A percentile compares a stretch with the other conserved stretches of the same genome.
These are phyloP conservation scores for Eupithecia tripunctaria DNA, from an alignment of 2,888 invertebrate genomes.

Conservation along the genomic window DNA sequence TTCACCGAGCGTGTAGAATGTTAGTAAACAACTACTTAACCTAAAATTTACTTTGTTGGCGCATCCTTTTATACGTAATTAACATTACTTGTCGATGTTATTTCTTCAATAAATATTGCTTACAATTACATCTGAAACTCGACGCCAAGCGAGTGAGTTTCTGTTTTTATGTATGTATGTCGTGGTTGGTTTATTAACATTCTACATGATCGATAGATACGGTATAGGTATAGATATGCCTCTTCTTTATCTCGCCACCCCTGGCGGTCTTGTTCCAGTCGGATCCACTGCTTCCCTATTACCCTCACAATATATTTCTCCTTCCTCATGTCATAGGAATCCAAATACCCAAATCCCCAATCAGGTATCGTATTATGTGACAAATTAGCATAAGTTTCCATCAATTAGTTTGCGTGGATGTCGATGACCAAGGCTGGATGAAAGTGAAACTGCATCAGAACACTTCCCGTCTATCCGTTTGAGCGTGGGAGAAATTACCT, in stretches of 20 bases:
- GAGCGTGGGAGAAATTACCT: slow-evolving; percentile 61
- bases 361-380: slow-evolving; percentile 38
- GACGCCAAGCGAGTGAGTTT: no score
- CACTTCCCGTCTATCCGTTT: slow-evolving; percentile 61
- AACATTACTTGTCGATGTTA: no score
- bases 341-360: background rate
- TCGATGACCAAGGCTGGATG: slow-evolving; percentile 69
- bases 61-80: no score
- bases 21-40: no score
- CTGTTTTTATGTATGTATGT: no score
- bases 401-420: slow-evolving; percentile 57
- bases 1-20: no score
- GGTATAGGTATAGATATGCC: background rate
- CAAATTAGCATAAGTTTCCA: slow-evolving; percentile 50
- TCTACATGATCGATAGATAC: no score
- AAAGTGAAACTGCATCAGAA: slow-evolving; percentile 71
- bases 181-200: no score
- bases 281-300: background rate
- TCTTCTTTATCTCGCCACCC: background rate
- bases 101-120: no score
- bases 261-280: background rate
- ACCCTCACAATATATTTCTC: background rate
- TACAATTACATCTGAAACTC: no score
- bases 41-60: no score
- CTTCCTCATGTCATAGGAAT: no score